Percentiles rank a stretch among this genome's conserved stretches.
phyloP scores from a whole-genome alignment of 1,140 invertebrate genomes.

The Drosophila azteca region DNA sequence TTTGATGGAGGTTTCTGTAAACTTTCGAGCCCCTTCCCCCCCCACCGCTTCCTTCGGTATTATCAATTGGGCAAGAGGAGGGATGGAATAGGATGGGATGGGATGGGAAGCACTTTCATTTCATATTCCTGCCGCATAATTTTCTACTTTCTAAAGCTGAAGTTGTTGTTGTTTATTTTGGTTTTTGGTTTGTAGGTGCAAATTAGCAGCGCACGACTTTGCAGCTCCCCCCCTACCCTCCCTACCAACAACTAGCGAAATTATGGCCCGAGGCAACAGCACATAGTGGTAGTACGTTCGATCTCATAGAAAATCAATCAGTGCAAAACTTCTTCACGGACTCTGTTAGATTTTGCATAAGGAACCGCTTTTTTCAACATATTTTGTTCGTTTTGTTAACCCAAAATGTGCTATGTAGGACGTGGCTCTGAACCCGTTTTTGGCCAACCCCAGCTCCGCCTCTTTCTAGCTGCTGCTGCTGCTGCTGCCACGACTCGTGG shows the following conservation, averaged over 20 bases:
- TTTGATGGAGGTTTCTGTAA: neutral
- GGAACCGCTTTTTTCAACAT: slow-evolving; percentile 7
- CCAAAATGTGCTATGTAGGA: slow-evolving; percentile 75
- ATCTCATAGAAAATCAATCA: slow-evolving; percentile 70
- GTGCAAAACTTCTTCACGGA: slow-evolving; percentile 54
- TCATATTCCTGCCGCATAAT: slow-evolving; percentile 58
- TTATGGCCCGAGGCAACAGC: slow-evolving; percentile 44
- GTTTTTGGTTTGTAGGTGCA: slow-evolving; percentile 53
- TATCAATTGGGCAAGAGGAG: too few relatives aligned
- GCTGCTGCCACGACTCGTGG: slow-evolving; percentile 18
- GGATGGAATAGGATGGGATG: neutral
- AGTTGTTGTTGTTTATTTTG: slow-evolving; percentile 5
- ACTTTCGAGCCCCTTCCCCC: slow-evolving; percentile 11
- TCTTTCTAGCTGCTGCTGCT: slow-evolving; percentile 52
- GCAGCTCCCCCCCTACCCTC: neutral
- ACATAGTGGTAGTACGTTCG: slow-evolving; percentile 11
- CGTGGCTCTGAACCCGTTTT: slow-evolving; percentile 73
- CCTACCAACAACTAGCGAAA: slow-evolving; percentile 41
- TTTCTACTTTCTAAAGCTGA: slow-evolving; percentile 70
- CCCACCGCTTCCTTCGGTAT: neutral
- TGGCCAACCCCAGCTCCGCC: slow-evolving; percentile 53
- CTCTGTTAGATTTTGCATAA: slow-evolving; percentile 42
- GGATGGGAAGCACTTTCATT: slow-evolving; percentile 68
- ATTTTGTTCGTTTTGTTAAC: slow-evolving; percentile 61
- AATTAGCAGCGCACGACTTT: slow-evolving; percentile 75